Percentiles rank a stretch among this genome's conserved stretches.
Evolutionary conservation across 2,113 vertebrate species (phyloP).

Genomic region (Actenoides hombroni): DNA sequence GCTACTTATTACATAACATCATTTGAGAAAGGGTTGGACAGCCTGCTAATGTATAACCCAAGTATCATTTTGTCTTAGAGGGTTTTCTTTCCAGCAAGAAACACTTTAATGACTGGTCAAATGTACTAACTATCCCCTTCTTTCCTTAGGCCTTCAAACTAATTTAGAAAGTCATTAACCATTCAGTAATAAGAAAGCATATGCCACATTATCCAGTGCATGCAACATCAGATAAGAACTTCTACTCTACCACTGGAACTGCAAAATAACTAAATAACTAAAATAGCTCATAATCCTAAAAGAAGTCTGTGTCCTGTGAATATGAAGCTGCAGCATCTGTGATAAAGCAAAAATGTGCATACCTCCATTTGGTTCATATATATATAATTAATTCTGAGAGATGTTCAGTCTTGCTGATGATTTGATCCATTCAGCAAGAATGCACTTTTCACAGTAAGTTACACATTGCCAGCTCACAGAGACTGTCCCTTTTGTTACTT

Average conservation of each 20-base stretch:
- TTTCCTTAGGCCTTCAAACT: conserved; percentile 65
- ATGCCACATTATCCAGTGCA: conserved; percentile 5
- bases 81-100: conserved; percentile 51
- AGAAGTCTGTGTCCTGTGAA: background rate
- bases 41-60: conserved; percentile 22
- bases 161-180: conserved; percentile 69
- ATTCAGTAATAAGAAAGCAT: conserved; percentile 31
- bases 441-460: background rate
- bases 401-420: conserved; percentile 11
- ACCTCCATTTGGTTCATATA: background rate
- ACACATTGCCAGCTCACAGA: background rate
- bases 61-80: conserved; percentile 44
- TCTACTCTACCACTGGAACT: background rate
- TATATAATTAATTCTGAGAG: background rate
- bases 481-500: background rate
- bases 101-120: conserved; percentile 67
- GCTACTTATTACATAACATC: background rate
- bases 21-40: conserved; percentile 20
- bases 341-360: background rate
- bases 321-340: background rate
- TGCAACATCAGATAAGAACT: conserved; percentile 43
- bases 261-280: background rate
- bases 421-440: conserved; percentile 32
- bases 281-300: background rate
- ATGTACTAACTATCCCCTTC: conserved; percentile 42